Base-by-base conservation (phyloP, 64 coral and sea anemone species). In the Porites lutea region DNA sequence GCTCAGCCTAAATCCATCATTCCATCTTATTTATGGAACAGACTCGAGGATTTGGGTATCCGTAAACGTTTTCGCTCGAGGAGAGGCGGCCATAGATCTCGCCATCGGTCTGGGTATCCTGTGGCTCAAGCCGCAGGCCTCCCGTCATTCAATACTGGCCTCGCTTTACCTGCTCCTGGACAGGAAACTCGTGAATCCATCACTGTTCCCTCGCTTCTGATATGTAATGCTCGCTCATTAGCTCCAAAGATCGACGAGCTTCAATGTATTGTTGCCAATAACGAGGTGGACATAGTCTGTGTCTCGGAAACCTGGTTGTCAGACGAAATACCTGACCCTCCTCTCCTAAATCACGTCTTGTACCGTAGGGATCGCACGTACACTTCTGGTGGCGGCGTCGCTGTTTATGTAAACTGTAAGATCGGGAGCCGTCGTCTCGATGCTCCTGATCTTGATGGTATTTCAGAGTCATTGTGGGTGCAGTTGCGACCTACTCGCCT, bases 1-100 rank as follows among this genome's bases (percentile, higher is more conserved):
- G 45, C 22, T 79, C 77, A 79, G 55, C 13, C 46, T 13, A 79
- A 79, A 13, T 13, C 16, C 13, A 16, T 19, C 22, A 50, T 79
- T 52, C 18, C 44, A 16, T 19, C 13, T 50, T 13, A 79, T 21
- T 51, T 79, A 79, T 79, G 77, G 77, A 50, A 54, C 22, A 79
- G 22, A 8, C 77, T 79, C 55, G 77, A 51, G 13, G 77, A 79
- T 54, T 15, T 79, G 48, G 77, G 77, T 13, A 79, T 79, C 51
- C 14, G 52, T 50, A 79, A 79, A 54, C 46, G 77, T 16, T 79
- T 79, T 79, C 44, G 77, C 16, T 50, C 45, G 18, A 59, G 22
- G 22, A 13, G 77, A 19, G 77, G 77, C 16, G 77, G 77, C 48
- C 75, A 61, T 61, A 6, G 63, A 66, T 10, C 5, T 13, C 5